A percentile compares a stretch with the other conserved stretches of the same genome.
Conservation (phyloP, 2,113 vertebrate species). For the Platanista minor region DNA sequence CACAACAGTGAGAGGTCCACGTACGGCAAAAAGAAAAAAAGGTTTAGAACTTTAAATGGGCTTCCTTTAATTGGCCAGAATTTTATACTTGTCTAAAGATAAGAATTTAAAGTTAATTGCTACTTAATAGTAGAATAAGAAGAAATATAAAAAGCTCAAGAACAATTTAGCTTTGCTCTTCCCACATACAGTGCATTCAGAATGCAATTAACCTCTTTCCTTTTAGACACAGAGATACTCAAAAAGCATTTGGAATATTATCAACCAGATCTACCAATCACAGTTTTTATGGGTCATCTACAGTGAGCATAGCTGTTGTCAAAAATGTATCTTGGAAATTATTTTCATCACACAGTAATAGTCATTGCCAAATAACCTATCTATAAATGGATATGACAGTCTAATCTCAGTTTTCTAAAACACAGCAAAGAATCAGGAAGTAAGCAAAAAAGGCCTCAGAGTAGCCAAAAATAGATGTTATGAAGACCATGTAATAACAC, state of each 20-base stretch:
- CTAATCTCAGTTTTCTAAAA: slow-evolving; percentile 43
- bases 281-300: not conserved
- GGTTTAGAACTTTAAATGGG: slow-evolving; percentile 28
- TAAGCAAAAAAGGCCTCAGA: not conserved
- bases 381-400: not conserved
- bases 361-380: not conserved
- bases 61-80: slow-evolving; percentile 42
- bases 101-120: slow-evolving; percentile 44
- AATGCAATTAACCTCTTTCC: slow-evolving; percentile 36
- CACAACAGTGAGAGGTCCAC: no score
- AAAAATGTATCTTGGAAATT: slow-evolving; percentile 13
- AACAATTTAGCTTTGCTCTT: slow-evolving; percentile 48
- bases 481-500: not conserved
- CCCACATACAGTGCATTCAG: slow-evolving; percentile 16
- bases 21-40: not conserved
- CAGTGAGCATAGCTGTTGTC: not conserved
- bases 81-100: slow-evolving; percentile 34
- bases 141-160: slow-evolving; percentile 27
- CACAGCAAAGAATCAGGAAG: slow-evolving; percentile 27
- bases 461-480: not conserved
- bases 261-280: not conserved
- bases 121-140: slow-evolving; percentile 37
- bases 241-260: slow-evolving; percentile 7
- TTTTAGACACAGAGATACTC: slow-evolving; percentile 30
- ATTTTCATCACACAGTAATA: slow-evolving; percentile 42